Base-by-base conservation (phyloP, 1,140 invertebrate species). In the Linepithema humile region DNA sequence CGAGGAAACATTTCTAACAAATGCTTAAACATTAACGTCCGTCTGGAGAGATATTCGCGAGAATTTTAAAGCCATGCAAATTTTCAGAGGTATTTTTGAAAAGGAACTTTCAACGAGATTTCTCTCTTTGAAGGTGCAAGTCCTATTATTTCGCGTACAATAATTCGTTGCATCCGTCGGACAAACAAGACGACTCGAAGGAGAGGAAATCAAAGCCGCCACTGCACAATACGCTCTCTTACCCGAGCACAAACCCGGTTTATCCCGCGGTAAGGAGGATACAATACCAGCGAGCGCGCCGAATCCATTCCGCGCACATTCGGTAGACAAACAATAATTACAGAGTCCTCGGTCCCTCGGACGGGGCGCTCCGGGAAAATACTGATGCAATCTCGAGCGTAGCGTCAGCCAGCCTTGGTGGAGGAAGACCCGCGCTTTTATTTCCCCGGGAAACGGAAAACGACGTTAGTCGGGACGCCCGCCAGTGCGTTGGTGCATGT, bases 261-360 rank as follows among this genome's bases (percentile, higher is more conserved):
- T 80, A 80, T 70, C 67, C 35, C 38, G 26, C 64, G 75, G 64
- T 70, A 80, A 80, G 23, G 75, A 55, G 48, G 75, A 55, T 69
- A 80, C 75, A 80, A 80, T 80, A 64, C 62, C 62, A 45, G 20
- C 74, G 62, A 55, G 43, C 45, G 55, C 43, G 38, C 72, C 65
- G 83, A 72, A 84, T 80, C 82, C 43, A 77, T 87, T 84, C 55
- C 59, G 50, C 17, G 26, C 80, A 40, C 64, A 65, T 50, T 50
- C 57, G 29, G 26, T 57, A 64, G 20, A 48, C 85, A 84, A 87
- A 88, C 82, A 85, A 53, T 88, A 84, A 74, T 88, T 87, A 84
- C 80, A 45, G 48, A 65, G 62, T 69, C 48, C 72, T 69, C 48
- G 50, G 48, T 69, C 53, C 50, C 45, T 70, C 65, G 80, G 57